Evolutionary conservation across 2,797 vertebrate species (phyloP).

Genomic region (Salarias fasciatus): DNA sequence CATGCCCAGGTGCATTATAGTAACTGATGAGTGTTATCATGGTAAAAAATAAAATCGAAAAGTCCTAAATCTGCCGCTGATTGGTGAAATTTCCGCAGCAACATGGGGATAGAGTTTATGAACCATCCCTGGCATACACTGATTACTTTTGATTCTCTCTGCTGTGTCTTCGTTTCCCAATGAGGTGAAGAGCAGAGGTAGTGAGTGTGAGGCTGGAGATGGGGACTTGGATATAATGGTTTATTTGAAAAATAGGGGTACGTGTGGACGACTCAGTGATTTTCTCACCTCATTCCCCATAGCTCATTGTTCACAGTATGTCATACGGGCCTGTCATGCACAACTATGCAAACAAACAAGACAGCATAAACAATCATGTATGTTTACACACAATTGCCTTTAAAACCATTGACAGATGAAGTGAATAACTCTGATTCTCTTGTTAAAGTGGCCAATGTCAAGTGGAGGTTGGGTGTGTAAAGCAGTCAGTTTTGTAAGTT

Average conservation of each 20-base stretch:
- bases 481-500: too few relatives aligned
- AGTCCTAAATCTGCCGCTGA: conserved; percentile 71
- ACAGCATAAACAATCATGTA: conserved; percentile 4
- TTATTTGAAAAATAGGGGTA: conserved; percentile 63
- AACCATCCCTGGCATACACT: conserved; percentile 69
- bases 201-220: conserved; percentile 19
- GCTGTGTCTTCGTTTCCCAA: conserved; percentile 64
- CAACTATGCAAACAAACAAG: conserved; percentile 20
- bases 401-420: too few relatives aligned
- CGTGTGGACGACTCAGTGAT: conserved; percentile 38
- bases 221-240: conserved; percentile 54
- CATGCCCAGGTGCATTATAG: conserved; percentile 75
- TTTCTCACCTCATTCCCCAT: conserved; percentile 58
- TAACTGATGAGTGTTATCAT: conserved; percentile 78
- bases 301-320: conserved; percentile 61
- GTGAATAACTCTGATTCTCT: too few relatives aligned
- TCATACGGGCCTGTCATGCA: conserved; percentile 31
- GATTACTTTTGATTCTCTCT: conserved; percentile 76
- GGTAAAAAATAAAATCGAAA: conserved; percentile 73
- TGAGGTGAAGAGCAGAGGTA: conserved; percentile 42
- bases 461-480: too few relatives aligned
- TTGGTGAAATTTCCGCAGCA: conserved; percentile 67
- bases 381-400: conserved; percentile 8
- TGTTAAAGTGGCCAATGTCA: too few relatives aligned
- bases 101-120: conserved; percentile 69